These are phyloP conservation scores for Cryptophagus acutangulus DNA, from an alignment of 2,888 invertebrate species.

Conservation along the genomic window DNA sequence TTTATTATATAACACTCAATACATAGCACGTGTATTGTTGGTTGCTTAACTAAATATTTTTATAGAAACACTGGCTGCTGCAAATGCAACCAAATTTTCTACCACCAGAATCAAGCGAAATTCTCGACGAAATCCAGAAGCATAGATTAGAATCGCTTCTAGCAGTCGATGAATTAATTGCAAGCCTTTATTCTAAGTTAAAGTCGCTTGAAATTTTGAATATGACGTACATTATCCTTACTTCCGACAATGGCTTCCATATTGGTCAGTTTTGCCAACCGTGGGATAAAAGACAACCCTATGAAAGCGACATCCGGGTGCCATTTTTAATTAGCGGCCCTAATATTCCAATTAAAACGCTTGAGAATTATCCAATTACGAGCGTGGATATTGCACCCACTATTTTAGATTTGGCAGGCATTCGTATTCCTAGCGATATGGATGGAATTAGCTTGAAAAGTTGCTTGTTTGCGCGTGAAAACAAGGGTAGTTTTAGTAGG, in stretches of 20 bases:
- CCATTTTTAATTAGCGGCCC: constrained; percentile 80
- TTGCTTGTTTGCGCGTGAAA: constrained; percentile 16
- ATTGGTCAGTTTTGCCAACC: constrained; percentile 85
- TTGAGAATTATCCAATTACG: constrained; percentile 56
- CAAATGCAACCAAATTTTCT: constrained; percentile 64
- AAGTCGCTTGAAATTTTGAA: constrained; percentile 53
- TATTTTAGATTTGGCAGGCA: constrained; percentile 66
- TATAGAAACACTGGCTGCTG: constrained; percentile 81
- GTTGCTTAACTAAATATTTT: too few species aligned
- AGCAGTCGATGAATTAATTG: constrained; percentile 83
- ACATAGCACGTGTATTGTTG: background rate
- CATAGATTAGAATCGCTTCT: constrained; percentile 75
- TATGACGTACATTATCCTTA: constrained; percentile 76
- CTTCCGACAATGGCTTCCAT: constrained; percentile 90
- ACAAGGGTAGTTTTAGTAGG: constrained; percentile 41
- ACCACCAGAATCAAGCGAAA: constrained; percentile 54
- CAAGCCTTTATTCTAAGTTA: constrained; percentile 56
- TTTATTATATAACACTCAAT: background rate
- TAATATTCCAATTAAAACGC: constrained; percentile 50
- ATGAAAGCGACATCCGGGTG: constrained; percentile 83
- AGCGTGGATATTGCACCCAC: constrained; percentile 84
- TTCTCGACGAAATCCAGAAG: constrained; percentile 66
- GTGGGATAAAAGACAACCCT: constrained; percentile 84
- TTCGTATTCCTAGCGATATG: constrained; percentile 39
- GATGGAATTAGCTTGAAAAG: constrained; percentile 37